Base-by-base conservation (phyloP, 1,140 invertebrate genomes). In the Branchinecta lindahli region DNA sequence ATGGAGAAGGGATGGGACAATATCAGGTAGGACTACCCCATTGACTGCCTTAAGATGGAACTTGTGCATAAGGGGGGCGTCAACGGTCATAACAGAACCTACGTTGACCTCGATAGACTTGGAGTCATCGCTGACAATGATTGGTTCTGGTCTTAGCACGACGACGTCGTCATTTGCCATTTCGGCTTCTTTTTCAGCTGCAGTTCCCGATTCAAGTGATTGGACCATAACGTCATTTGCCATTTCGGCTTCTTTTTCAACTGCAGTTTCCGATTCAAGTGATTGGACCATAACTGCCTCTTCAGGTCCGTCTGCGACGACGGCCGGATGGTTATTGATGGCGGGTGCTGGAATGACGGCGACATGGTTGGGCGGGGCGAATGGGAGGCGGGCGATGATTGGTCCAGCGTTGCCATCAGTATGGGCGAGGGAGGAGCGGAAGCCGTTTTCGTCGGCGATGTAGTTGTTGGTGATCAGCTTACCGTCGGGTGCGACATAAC, bases 401-500 rank as follows among this genome's bases (percentile, higher is more conserved):
- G 69, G 69, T 61, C 66, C 66, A 52, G 69, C 66, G 9, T 70
- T 70, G 45, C 70, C 70, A 12, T 71, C 61, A 45, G 67, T 47
- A 0, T 67, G 70, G 3, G 70, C 70, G n/a, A 71, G 46, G 44
- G 70, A 71, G 45, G 70, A 71, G 68, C 79, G 78, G 75, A 83
- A 85, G 9, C 84, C 84, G 45, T 82, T 79, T 69, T 82, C 80
- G 70, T 84, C 84, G 45, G 85, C 85, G 67, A 85, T 84, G 74
- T 87, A 87, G 45, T 77, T 83, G 66, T 86, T 81, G 20, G 81
- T 82, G 71, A 86, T 84, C 46, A 82, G 74, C 6, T 83, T 80
- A 21, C 86, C 87, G 67, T 87, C 85, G 4, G 85, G 82, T 46
- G 85, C 85, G 52, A 83, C 84, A 75, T 86, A 87, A 20, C 66